Evolutionary conservation across 2,888 invertebrate genomes (phyloP), one percentile per base, ranked within the genome.

Genomic region (Eubasilissa splendida): DNA sequence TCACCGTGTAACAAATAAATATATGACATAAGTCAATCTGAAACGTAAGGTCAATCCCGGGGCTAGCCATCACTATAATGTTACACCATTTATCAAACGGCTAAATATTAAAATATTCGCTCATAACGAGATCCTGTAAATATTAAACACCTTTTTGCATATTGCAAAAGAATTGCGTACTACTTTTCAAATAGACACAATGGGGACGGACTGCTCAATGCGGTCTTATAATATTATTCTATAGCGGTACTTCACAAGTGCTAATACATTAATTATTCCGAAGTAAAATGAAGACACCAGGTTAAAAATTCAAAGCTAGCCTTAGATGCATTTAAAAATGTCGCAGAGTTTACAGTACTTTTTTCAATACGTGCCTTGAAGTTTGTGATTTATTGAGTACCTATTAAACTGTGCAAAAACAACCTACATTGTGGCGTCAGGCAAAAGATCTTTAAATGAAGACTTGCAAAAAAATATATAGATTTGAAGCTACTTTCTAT

Each of bases 1-100:
- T n/a, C n/a, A 58, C 58, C 12, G 58, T 58, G 4, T 58, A 58
- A 8, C 11, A n/a, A 58, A 42, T 42, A 58, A 58, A 58, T n/a
- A 14, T 68, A 68, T 68, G 68, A 68, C 68, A 68, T 68, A 68
- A 68, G n/a, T 68, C 52, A 68, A 68, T 42, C 68, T 68, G 42
- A 52, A 14, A 68, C n/a, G 68, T 68, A 68, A 68, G 50, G 68
- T 68, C 68, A 50, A 50, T 14, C 68, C 14, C n/a, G n/a, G 1
- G 11, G 58, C 58, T n/a, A n/a, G 2, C 11, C 4, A 9, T 58
- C 12, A 22, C 22, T 4, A 58, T 58, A n/a, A 4, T n/a, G n/a
- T 58, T 11, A 4, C 12, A 58, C 58, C 5, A 9, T n/a, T 58
- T 4, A 4, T n/a, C 58, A 58, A 58, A 58, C 11, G 58, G 12